Evolutionary conservation across 2,113 vertebrate species (phyloP).

Genomic region (Ia io): DNA sequence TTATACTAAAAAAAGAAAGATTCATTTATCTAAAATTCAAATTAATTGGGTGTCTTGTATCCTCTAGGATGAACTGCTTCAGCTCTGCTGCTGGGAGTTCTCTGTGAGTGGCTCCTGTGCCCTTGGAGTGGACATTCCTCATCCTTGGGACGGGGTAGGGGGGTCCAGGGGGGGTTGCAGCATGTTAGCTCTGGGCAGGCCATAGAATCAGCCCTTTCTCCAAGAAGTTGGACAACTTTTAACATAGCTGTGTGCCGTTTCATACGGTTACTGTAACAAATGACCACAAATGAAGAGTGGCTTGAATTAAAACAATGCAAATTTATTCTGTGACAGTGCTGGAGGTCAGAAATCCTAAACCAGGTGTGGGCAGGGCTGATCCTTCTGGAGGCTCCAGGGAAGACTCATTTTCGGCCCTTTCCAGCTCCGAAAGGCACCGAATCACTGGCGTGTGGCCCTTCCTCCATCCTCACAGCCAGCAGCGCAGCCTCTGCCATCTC

Average conservation of each 20-base stretch:
- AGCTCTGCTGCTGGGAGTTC: not conserved
- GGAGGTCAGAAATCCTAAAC: not conserved
- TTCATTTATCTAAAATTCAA: not conserved
- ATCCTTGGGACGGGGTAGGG: not conserved
- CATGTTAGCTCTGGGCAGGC: not conserved
- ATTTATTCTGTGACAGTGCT: not conserved
- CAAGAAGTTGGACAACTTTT: not conserved
- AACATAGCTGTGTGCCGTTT: not conserved
- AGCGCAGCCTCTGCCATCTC: not conserved
- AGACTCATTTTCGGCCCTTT: rapidly evolving
- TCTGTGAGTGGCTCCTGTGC: not conserved
- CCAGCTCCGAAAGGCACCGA: rapidly evolving
- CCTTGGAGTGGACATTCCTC: too few species aligned
- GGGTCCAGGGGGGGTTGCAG: not conserved
- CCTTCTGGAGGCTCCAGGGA: rapidly evolving
- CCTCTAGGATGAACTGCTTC: not conserved
- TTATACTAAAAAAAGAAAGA: not conserved
- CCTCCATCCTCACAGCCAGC: not conserved
- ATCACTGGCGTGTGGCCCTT: not conserved
- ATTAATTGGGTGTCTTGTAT: not conserved
- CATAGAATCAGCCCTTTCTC: not conserved
- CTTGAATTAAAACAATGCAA: not conserved
- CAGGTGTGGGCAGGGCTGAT: too few species aligned
- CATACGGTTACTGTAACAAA: not conserved
- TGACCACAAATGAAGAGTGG: too few species aligned